A percentile compares a stretch with the other conserved stretches of the same genome.
These are phyloP conservation scores for Thryonomys swinderianus DNA, from an alignment of 2,113 vertebrate species.

Conservation along the genomic window DNA sequence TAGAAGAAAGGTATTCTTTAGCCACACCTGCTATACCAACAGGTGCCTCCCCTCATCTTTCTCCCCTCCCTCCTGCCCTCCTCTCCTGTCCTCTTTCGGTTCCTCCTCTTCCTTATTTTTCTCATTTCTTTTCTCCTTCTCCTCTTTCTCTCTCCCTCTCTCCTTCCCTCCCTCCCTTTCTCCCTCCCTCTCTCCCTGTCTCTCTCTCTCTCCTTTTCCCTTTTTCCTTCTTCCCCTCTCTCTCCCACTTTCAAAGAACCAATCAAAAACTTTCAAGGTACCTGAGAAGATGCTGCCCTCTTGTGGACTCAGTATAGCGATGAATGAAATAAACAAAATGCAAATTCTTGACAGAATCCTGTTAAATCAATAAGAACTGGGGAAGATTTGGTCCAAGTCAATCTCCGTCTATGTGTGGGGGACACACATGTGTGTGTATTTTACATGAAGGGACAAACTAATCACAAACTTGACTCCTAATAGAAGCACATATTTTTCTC, in stretches of 20 bases:
- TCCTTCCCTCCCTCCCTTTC: too few species aligned
- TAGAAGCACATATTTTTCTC: not conserved
- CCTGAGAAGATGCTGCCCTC: conserved; percentile 61
- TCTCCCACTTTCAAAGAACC: too few species aligned
- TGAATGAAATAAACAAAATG: not conserved
- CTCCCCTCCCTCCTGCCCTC: rapidly evolving
- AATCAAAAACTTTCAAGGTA: not conserved
- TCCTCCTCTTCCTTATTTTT: too few species aligned
- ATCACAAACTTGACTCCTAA: not conserved
- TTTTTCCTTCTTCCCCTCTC: not conserved
- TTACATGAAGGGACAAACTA: too few species aligned
- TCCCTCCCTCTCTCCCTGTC: not conserved
- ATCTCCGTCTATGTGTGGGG: not conserved
- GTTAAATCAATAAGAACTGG: not conserved
- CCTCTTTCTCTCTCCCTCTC: rapidly evolving
- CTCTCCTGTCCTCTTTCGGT: too few species aligned
- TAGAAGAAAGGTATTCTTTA: not conserved
- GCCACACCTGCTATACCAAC: not conserved
- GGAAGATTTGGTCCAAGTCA: not conserved
- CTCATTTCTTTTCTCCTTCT: too few species aligned
- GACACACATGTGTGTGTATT: not conserved
- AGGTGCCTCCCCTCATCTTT: not conserved
- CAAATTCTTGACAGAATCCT: not conserved
- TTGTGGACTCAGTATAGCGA: conserved; percentile 27
- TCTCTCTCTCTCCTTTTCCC: not conserved